Evolutionary conservation across 2,113 vertebrate genomes (phyloP), one percentile per base, ranked within the genome.

Genomic region (Melozone crissalis): DNA sequence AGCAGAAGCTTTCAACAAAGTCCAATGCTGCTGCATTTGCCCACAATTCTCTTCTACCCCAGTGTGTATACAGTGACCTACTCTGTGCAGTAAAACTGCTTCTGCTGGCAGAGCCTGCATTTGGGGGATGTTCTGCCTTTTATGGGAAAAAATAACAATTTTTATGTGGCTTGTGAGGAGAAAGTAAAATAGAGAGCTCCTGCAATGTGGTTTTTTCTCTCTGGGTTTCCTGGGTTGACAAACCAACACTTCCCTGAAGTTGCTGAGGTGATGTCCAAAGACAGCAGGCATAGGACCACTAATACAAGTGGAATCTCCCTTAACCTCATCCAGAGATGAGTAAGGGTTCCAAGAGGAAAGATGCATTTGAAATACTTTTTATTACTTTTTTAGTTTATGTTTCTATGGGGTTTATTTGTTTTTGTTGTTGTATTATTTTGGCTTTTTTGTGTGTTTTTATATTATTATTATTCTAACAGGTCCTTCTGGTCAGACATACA

Each of bases 101-200:
- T 74, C 63, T 92, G 77, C 90, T 0, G 0, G 28, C 41, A 15
- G 41, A 94, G 26, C 21, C 24, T 30, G 31, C 20, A 3, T 84
- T 68, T 84, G 74, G 52, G 69, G 13, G 23, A 47, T 18, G 23
- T 87, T 83, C 75, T 84, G 55, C 85, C 85, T 95, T 97, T 96
- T 93, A 68, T 77, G 89, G 91, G 49, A 22, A 68, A 41, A 73
- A 65, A 30, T 7, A 71, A 79, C 71, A 33, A 63, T 28, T 67
- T 31, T 58, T 79, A 65, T 72, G 54, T 44, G 31, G 31, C 17
- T 94, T 31, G 31, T 51, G 57, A 84, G 68, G 3, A 62, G 15
- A 79, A 76, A 67, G 44, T 16, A 73, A 30, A 57, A 27, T 8
- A 35, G 33, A 74, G n/a, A 72, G 15, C 5, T 68, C 16, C n/a